Evolutionary conservation across 2,797 vertebrate species (phyloP).

Genomic region (Acrocephalus scirpaceus): DNA sequence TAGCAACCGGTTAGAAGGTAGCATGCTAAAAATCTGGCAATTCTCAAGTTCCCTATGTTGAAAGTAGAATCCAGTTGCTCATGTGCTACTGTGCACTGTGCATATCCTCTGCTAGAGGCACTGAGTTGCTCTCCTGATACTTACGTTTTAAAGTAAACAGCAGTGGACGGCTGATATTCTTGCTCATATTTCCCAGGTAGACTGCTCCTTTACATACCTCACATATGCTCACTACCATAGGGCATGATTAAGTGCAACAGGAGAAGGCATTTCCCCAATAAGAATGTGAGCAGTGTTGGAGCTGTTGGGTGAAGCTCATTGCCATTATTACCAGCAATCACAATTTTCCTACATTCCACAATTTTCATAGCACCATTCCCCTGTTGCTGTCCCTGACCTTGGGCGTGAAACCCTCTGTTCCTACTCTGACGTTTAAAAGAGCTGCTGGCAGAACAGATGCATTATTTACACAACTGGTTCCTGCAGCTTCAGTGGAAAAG

Average conservation of each 20-base stretch:
- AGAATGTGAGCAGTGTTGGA: background rate
- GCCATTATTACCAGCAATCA: background rate
- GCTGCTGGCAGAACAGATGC: background rate
- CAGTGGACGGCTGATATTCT: background rate
- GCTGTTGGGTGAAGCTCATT: background rate
- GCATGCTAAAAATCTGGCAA: background rate
- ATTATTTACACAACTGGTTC: background rate
- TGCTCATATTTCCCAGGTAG: background rate
- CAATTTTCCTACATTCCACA: background rate
- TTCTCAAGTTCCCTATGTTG: background rate
- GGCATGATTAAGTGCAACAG: background rate
- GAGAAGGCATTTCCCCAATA: background rate
- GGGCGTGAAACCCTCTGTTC: background rate
- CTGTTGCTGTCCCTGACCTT: background rate
- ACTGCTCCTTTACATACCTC: background rate
- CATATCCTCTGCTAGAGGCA: background rate
- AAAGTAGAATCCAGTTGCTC: background rate
- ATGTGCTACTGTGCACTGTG: background rate
- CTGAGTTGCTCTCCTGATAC: background rate
- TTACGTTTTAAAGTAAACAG: background rate
- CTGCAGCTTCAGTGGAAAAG: background rate
- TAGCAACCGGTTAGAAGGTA: background rate
- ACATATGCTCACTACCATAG: background rate
- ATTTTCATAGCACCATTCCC: fast-evolving
- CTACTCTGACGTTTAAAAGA: background rate